Conservation (phyloP, 2,888 invertebrate genomes). For the Caenorhabditis panamensis region DNA sequence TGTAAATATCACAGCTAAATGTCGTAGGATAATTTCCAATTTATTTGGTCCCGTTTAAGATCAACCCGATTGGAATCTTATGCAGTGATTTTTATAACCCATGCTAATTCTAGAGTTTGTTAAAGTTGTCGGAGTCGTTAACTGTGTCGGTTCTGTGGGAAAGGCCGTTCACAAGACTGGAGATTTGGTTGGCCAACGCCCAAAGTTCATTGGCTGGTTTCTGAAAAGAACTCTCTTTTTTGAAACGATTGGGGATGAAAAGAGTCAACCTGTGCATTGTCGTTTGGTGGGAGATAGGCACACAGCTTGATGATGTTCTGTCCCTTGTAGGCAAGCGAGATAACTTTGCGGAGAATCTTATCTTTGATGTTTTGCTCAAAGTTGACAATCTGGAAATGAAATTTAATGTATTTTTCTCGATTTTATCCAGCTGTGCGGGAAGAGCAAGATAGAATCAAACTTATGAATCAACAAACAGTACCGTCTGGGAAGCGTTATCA, state of each 20-base stretch:
- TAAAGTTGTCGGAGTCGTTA: neutral
- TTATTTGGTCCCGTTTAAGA: neutral
- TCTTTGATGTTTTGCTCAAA: neutral
- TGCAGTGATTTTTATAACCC: too few relatives aligned
- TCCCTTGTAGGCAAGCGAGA: constrained; percentile 42
- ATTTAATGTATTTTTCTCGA: neutral
- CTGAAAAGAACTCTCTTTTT: constrained; percentile 7
- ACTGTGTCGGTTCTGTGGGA: neutral
- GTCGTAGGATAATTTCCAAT: too few relatives aligned
- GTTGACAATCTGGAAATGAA: constrained; percentile 18
- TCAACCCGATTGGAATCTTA: neutral
- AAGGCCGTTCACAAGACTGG: constrained; percentile 9
- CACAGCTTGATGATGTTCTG: constrained; percentile 51
- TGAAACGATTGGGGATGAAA: neutral
- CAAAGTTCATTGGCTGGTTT: constrained; percentile 30
- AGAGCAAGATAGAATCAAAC: neutral
- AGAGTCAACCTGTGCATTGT: constrained; percentile 33
- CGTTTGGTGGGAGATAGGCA: constrained; percentile 29
- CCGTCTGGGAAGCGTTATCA: constrained; percentile 21
- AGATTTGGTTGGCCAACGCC: constrained; percentile 23
- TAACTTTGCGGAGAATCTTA: constrained; percentile 8
- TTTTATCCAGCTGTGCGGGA: too few relatives aligned
- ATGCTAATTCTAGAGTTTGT: too few relatives aligned
- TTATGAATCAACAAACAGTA: neutral
- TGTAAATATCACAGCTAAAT: neutral